These are phyloP conservation scores for Lasioglossum pauxillum DNA, from an alignment of 2,888 invertebrate species.

Conservation along the genomic window DNA sequence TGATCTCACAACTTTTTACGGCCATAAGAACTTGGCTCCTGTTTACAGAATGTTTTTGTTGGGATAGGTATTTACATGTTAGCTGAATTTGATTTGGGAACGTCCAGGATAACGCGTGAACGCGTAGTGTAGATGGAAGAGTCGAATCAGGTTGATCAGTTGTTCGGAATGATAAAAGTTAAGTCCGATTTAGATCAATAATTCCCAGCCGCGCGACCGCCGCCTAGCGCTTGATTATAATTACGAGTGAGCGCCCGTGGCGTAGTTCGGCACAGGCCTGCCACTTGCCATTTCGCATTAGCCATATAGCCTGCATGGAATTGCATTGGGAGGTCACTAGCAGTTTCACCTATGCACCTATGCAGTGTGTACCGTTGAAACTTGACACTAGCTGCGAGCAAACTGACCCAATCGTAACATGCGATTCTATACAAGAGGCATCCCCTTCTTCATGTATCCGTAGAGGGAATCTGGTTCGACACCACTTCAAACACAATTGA, in stretches of 20 bases:
- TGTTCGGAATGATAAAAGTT: conserved; percentile 24
- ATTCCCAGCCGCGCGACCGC: conserved; percentile 35
- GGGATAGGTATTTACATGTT: no score
- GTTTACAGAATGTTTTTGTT: no score
- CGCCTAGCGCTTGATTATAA: conserved; percentile 54
- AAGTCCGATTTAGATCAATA: conserved; percentile 48
- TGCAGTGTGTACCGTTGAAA: conserved; percentile 30
- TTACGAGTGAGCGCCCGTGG: conserved; percentile 39
- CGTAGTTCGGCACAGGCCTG: conserved; percentile 42
- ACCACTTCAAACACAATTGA: conserved; percentile 9
- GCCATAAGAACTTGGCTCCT: no score
- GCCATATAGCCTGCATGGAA: conserved; percentile 49
- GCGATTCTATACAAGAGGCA: conserved; percentile 35
- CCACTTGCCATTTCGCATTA: conserved; percentile 66
- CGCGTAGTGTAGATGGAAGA: not conserved
- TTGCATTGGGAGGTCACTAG: conserved; percentile 44
- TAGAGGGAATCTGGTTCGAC: conserved; percentile 28
- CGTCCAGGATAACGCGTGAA: not conserved
- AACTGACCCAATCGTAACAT: conserved; percentile 32
- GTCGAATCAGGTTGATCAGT: not conserved
- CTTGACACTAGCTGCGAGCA: conserved; percentile 44
- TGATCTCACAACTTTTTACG: no score
- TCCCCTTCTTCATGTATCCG: conserved; percentile 11
- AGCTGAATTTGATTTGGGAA: not conserved
- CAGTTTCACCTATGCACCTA: conserved; percentile 24